Conservation (phyloP, 2,888 invertebrate genomes). For the Nomada fucata region DNA sequence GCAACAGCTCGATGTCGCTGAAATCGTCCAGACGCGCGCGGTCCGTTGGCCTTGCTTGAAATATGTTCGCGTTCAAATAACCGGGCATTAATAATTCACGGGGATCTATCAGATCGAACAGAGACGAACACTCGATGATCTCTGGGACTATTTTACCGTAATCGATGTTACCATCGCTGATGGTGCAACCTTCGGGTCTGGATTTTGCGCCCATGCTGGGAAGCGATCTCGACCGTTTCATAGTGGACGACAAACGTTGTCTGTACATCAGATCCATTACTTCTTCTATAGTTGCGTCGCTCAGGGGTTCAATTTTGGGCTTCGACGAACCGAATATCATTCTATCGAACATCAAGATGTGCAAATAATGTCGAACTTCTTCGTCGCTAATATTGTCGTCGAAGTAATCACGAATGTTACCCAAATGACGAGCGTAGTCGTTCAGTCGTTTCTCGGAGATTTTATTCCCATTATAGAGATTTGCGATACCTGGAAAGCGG, state of each 20-base stretch:
- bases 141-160: constrained; percentile 25
- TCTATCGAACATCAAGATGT: constrained; percentile 59
- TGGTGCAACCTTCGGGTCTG: neutral
- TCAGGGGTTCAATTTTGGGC: neutral
- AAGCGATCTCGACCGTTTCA: constrained; percentile 16
- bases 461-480: constrained; percentile 40
- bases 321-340: constrained; percentile 37
- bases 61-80: constrained; percentile 59
- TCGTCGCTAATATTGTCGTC: constrained; percentile 28
- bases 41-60: neutral
- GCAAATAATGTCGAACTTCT: constrained; percentile 48
- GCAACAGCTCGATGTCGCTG: constrained; percentile 67
- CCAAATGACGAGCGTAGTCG: constrained; percentile 48
- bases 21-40: constrained; percentile 59
- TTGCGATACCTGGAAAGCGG: constrained; percentile 56
- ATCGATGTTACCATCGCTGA: constrained; percentile 58
- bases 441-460: constrained; percentile 12
- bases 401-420: constrained; percentile 30
- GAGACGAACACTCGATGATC: constrained; percentile 56
- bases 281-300: neutral
- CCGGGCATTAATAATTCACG: constrained; percentile 65
- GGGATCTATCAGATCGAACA: constrained; percentile 70
- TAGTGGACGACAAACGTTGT: accelerated
- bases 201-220: neutral
- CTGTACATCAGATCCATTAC: neutral